Evolutionary conservation across 30 jellyfish, hydroid and myxozoan genomes (phyloP), one percentile per base, ranked within the genome.

Genomic region (Hydractinia symbiolongicarpus): DNA sequence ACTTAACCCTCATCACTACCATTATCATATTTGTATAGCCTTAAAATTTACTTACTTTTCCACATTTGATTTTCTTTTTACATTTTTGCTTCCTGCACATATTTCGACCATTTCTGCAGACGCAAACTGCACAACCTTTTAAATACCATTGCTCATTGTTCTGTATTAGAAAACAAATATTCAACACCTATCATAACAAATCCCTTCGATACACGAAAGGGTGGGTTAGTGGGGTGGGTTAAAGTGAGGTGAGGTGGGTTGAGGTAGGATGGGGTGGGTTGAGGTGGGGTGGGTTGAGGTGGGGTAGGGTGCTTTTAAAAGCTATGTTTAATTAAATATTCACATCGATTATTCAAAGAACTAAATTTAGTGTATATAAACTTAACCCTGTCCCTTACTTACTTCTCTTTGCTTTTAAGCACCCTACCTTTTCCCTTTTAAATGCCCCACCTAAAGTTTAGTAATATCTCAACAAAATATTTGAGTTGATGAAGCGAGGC

Each of bases 71-170:
- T 53, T 15, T 81, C 11, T 76, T 67, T 5, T 16, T 61, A 82
- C 97, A 90, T 8, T 53, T 55, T 53, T 90, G 94, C 74, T 91
- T 76, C 75, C 82, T 81, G 85, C 97, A 90, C 61, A 52, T 70
- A 85, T 85, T 90, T 61, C 88, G 55, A 17, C 97, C 97, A 54
- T 78, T 55, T 16, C 19, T 66, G 53, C 97, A 90, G 9, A 53
- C 58, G 73, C 97, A 90, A 49, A 67, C 90, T 19, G 82, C 95
- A 64, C 97, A 90, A 49, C 95, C 88, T 66, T 79, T 76, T 68
- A 90, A 71, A 62, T 17, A 86, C 97, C 95, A 90, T 19, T 40
- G 67, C 10, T 85, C 94, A n/a, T 86, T 83, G 62, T 84, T 90
- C 97, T 90, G 58, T 7, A 19, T 21, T 17, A 6, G 53, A n/a